Conservation (phyloP, 2,888 invertebrate species). For the Eremobia ochroleuca region DNA sequence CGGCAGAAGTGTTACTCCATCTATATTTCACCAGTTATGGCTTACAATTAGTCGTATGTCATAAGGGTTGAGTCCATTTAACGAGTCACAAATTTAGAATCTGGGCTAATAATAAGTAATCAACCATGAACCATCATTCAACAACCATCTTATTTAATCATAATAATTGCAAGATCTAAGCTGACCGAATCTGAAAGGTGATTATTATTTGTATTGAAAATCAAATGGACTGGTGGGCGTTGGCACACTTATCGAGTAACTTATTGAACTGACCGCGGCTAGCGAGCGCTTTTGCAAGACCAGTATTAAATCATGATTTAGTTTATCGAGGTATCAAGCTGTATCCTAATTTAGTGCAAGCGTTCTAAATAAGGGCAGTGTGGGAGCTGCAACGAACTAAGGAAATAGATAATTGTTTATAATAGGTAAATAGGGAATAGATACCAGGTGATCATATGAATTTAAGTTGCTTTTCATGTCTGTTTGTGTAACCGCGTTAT, state of each 20-base stretch:
- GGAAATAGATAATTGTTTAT: background rate
- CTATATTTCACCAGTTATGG: background rate
- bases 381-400: background rate
- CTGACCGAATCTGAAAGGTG: background rate
- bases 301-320: constrained; percentile 15
- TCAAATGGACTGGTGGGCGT: constrained; percentile 11
- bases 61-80: no score
- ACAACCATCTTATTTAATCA: background rate
- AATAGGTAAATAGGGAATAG: no score
- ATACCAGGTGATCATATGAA: background rate
- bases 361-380: background rate
- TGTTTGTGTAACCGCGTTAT: background rate
- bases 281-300: constrained; percentile 17
- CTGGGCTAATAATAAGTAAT: no score
- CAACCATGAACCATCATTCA: no score
- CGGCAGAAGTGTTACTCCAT: background rate
- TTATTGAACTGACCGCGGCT: constrained; percentile 27
- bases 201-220: constrained; percentile 19
- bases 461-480: background rate
- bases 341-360: background rate
- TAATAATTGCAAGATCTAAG: background rate
- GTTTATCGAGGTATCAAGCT: constrained; percentile 7
- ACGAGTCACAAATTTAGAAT: no score
- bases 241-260: constrained; percentile 20
- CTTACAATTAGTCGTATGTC: no score